Conservation (phyloP, 2,888 invertebrate species). For the Pachycephus smyrnensis region DNA sequence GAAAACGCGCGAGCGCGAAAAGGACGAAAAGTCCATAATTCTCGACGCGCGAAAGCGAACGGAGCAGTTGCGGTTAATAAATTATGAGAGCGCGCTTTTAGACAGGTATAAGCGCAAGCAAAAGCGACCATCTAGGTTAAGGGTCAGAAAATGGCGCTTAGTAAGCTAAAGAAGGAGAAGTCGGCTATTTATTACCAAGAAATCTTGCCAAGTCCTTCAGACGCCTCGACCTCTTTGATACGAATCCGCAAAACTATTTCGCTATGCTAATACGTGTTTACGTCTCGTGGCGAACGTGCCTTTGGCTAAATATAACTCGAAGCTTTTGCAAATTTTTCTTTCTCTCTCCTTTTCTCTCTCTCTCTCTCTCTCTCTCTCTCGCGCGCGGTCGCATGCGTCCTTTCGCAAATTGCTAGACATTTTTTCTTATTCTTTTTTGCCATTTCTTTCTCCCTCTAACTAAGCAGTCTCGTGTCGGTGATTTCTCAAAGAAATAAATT, state of each 20-base stretch:
- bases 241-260: not conserved
- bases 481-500: not conserved
- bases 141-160: not conserved
- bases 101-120: not conserved
- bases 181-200: conserved; percentile 35
- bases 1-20: no score
- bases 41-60: not conserved
- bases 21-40: not conserved
- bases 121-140: not conserved
- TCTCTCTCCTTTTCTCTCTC: not conserved
- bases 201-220: conserved; percentile 20
- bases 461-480: not conserved
- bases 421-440: not conserved
- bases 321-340: not conserved
- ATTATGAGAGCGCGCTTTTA: not conserved
- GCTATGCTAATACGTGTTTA: not conserved
- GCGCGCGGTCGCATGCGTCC: not conserved
- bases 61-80: not conserved
- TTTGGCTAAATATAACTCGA: not conserved
- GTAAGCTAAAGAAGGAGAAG: not conserved
- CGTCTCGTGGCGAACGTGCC: not conserved
- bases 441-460: not conserved
- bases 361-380: not conserved
- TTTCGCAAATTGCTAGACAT: not conserved
- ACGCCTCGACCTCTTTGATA: not conserved